Base-by-base conservation (phyloP, 2,797 vertebrate genomes). In the Pantherophis alleghaniensis region DNA sequence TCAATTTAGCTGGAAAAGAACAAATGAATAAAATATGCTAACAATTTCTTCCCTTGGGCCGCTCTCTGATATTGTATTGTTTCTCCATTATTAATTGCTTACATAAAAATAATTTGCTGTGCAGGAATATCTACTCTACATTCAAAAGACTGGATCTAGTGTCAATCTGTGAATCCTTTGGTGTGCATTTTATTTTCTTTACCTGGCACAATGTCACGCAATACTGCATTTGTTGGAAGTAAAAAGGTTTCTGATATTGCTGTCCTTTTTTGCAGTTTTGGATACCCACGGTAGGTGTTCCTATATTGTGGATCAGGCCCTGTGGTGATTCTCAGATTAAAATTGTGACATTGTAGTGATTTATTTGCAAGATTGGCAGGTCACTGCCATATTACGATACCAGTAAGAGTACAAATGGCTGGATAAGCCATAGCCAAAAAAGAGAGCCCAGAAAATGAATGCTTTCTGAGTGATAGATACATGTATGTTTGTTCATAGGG, bases 1-100 rank as follows among this genome's bases (percentile, higher is more conserved):
- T 97, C 97, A 96, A 97, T 98, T 98, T 96, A 96, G 95, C 95
- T 95, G 93, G 96, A 95, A 97, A 96, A 96, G 96, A 97, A 97
- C 96, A 97, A 96, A 97, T 96, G 53, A 96, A 95, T 94, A 95
- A 96, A 91, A 94, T 91, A 96, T 94, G 92, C 95, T 96, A 96
- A 96, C 96, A 96, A 92, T 96, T 94, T 95, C 96, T 95, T 97
- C 97, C 95, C 92, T 1, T 93, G 96, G 95, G 96, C 97, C 94
- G 92, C 94, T 95, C 92, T 86, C 91, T 97, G 96, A 96, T 95
- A 90, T 95, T 94, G 57, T 69, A 94, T 95, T 96, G 95, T 97
- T 97, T 96, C 96, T 94, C 95, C 91, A 83, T 97, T 96, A 97
- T 97, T 97, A 97, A 97, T 98, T 97, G 97, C 94, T 95, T 95